Conservation (phyloP, 2,797 vertebrate species). For the Ataeniobius toweri region DNA sequence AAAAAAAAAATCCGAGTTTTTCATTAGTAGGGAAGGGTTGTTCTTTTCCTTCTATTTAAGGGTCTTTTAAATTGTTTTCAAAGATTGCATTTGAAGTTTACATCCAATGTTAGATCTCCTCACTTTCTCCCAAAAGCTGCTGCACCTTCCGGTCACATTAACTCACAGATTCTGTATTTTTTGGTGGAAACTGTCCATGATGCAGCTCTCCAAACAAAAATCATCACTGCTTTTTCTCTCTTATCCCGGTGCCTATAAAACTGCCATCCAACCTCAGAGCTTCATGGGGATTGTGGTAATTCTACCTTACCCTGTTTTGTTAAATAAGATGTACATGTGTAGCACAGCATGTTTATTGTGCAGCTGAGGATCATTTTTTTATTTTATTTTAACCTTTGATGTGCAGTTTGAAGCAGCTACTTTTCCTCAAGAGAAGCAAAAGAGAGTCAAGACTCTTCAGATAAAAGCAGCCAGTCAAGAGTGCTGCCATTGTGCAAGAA, state of each 20-base stretch:
- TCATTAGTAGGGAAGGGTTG: conserved; percentile 11
- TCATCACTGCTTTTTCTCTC: conserved; percentile 9
- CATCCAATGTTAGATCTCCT: conserved; percentile 7
- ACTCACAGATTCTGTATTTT: conserved; percentile 7
- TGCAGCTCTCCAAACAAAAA: conserved; percentile 4
- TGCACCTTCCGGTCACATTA: conserved; percentile 16
- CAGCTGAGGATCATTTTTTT: conserved; percentile 4
- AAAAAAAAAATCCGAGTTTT: conserved; percentile 28
- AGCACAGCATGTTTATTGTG: conserved; percentile 9
- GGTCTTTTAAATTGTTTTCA: not conserved
- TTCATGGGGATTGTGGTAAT: conserved; percentile 49
- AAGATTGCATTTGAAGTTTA: not conserved
- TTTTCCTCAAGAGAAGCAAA: conserved; percentile 2
- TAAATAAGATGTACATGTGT: conserved; percentile 39
- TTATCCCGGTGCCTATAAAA: conserved; percentile 30
- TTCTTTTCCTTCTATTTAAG: not conserved
- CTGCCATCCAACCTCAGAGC: conserved; percentile 38
- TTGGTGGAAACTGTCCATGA: not conserved
- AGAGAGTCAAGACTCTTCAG: not conserved
- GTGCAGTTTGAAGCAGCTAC: not conserved
- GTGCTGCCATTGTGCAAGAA: not conserved
- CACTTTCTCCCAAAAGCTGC: not conserved
- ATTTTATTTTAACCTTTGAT: not conserved
- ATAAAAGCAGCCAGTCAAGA: not conserved
- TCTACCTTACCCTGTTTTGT: conserved; percentile 43